Evolutionary conservation across 2,113 vertebrate species (phyloP).

Genomic region (Pluvianellus socialis): DNA sequence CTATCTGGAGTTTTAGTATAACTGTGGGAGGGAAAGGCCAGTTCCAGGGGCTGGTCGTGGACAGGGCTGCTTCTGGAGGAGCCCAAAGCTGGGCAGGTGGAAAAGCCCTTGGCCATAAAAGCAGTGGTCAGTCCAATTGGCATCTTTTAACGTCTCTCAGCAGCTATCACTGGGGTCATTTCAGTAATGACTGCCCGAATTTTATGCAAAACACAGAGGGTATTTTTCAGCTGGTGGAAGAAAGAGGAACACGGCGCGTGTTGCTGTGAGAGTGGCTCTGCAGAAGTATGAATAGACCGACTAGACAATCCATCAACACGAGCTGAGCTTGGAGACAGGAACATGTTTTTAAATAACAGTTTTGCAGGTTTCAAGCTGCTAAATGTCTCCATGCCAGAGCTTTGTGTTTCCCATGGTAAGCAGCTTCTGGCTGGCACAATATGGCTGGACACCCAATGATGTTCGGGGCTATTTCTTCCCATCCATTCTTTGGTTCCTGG

Average conservation of each 20-base stretch:
- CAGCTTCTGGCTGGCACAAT: neutral
- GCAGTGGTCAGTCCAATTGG: accelerated
- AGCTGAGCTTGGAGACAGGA: neutral
- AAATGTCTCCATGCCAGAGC: neutral
- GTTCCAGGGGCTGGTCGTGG: neutral
- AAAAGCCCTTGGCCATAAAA: neutral
- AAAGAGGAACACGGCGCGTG: neutral
- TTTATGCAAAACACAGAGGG: neutral
- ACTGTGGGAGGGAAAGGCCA: neutral
- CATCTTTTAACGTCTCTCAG: neutral
- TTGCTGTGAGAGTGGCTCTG: neutral
- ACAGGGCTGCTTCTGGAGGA: neutral
- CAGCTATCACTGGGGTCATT: neutral
- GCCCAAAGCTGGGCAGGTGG: neutral
- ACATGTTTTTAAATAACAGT: neutral
- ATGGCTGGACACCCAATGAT: accelerated
- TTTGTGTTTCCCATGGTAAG: accelerated
- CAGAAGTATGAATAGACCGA: neutral
- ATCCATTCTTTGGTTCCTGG: accelerated
- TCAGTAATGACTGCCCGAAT: neutral
- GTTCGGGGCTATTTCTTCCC: neutral
- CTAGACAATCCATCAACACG: neutral
- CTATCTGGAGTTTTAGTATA: neutral
- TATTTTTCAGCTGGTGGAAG: neutral
- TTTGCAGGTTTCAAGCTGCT: neutral